These are phyloP conservation scores for Entomyzon cyanotis DNA, from an alignment of 2,113 vertebrate species.

Conservation along the genomic window DNA sequence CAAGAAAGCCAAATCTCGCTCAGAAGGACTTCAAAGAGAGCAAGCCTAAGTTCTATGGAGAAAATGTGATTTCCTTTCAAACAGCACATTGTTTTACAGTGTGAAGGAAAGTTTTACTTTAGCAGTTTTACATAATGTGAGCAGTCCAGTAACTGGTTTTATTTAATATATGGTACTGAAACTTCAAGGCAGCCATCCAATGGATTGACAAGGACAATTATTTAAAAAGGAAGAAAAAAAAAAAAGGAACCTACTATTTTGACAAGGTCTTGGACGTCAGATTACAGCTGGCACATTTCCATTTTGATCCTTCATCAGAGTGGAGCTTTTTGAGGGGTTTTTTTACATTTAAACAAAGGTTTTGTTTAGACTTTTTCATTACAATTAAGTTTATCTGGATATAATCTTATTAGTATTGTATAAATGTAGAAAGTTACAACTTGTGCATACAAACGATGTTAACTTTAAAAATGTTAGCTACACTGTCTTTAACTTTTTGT, in stretches of 20 bases:
- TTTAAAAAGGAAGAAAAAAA: not conserved
- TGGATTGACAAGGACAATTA: conserved; percentile 23
- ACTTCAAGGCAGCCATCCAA: conserved; percentile 59
- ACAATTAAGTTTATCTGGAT: conserved; percentile 14
- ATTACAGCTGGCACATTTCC: conserved; percentile 17
- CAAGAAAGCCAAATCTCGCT: conserved; percentile 65
- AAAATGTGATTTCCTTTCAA: conserved; percentile 75
- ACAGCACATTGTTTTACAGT: conserved; percentile 40
- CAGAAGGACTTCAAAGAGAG: conserved; percentile 79
- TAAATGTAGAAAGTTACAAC: conserved; percentile 38
- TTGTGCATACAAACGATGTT: conserved; percentile 11
- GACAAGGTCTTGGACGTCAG: not conserved
- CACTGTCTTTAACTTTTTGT: conserved; percentile 48
- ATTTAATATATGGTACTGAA: conserved; percentile 65
- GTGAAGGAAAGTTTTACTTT: conserved; percentile 59
- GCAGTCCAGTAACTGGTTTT: conserved; percentile 66
- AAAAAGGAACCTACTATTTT: not conserved
- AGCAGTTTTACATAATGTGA: conserved; percentile 74
- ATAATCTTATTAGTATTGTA: conserved; percentile 14
- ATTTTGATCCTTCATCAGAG: conserved; percentile 31
- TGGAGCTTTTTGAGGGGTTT: not conserved
- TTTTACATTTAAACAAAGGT: conserved; percentile 14
- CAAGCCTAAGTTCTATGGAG: conserved; percentile 74
- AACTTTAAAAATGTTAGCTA: conserved; percentile 37
- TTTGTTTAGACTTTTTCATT: conserved; percentile 46